phyloP scores from a whole-genome alignment of 2,888 invertebrate genomes.

The Barypeithes pellucidus region DNA sequence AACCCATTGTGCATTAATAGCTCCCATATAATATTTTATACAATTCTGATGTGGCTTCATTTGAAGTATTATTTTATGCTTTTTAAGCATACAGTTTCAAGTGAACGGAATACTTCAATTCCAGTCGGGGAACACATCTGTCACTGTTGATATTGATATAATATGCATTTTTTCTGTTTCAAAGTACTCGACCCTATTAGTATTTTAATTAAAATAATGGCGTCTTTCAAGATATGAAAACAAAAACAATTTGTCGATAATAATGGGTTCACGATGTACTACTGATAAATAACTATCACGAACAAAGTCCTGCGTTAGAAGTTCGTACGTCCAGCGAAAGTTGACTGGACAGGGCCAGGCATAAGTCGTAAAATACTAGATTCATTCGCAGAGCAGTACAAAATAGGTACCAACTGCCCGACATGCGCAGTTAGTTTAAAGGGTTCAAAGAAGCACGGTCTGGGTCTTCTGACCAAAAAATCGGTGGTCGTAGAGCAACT shows the following conservation, averaged over 20 bases:
- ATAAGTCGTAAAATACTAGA: no score
- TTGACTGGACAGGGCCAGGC: no score
- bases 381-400: no score
- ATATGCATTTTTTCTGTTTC: background rate
- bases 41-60: background rate
- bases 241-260: background rate
- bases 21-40: background rate
- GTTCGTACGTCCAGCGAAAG: no score
- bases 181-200: background rate
- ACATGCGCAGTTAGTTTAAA: no score
- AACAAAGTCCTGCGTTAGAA: no score
- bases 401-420: no score
- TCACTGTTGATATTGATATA: constrained; percentile 9
- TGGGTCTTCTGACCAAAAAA: no score
- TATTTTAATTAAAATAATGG: constrained; percentile 1
- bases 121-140: background rate
- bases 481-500: no score
- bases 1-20: no score
- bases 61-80: constrained; percentile 16
- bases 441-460: no score
- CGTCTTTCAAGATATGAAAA: background rate
- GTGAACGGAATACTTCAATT: constrained; percentile 4
- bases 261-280: background rate
- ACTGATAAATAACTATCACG: background rate
- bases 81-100: constrained; percentile 21